Percentiles rank a stretch among this genome's conserved stretches.
phyloP scores from a whole-genome alignment of 23 tunicate species.

The Corella eumyota region DNA sequence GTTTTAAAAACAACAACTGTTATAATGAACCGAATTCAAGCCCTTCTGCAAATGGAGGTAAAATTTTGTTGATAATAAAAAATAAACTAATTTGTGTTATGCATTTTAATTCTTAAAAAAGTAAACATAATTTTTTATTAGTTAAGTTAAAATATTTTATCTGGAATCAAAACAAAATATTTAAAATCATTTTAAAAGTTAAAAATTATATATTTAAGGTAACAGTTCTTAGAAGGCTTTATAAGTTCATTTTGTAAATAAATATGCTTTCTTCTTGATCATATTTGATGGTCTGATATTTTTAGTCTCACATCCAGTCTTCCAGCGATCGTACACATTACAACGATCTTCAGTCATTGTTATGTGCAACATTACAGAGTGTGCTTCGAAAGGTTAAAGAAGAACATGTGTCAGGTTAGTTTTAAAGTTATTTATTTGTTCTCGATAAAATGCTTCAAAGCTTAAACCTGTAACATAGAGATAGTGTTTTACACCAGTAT shows the following conservation, averaged over 20 bases:
- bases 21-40: slow-evolving; percentile 76
- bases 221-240: no score
- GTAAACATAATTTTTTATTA: no score
- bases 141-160: no score
- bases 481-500: neutral
- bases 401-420: slow-evolving; percentile 59
- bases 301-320: slow-evolving; percentile 75
- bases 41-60: slow-evolving; percentile 86
- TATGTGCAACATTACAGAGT: slow-evolving; percentile 93
- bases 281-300: no score
- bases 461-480: neutral
- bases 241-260: no score
- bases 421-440: no score
- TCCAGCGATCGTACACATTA: slow-evolving; percentile 79
- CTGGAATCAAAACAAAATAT: no score
- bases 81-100: neutral
- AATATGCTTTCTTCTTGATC: no score
- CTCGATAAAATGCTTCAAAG: neutral
- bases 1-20: slow-evolving; percentile 86
- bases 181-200: no score
- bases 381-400: slow-evolving; percentile 78
- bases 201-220: no score
- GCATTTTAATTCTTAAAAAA: neutral
- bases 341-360: slow-evolving; percentile 82
- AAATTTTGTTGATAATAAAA: neutral